phyloP scores from a whole-genome alignment of 2,113 vertebrate genomes.

The Atrichornis clamosus region DNA sequence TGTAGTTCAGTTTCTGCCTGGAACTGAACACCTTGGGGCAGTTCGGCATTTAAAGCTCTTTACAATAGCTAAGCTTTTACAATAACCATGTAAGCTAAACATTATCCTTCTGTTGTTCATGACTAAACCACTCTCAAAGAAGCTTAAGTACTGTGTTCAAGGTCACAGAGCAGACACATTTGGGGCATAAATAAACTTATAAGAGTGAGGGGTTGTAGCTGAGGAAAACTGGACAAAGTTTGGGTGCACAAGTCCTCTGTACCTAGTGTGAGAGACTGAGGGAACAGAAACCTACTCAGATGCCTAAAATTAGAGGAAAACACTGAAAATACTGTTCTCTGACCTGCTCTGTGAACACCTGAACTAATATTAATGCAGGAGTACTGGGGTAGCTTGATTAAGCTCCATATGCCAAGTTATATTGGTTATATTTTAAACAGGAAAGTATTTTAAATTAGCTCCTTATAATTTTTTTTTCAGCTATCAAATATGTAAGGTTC shows the following conservation, averaged over 20 bases:
- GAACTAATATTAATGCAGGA: neutral
- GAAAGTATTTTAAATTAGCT: neutral
- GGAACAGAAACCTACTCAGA: neutral
- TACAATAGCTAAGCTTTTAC: neutral
- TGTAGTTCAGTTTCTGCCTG: neutral
- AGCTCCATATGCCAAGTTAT: neutral
- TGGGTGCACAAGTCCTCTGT: neutral
- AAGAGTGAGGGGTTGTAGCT: neutral
- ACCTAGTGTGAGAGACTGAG: neutral
- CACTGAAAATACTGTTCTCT: neutral
- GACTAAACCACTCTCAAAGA: neutral
- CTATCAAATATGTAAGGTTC: neutral
- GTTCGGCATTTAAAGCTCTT: neutral
- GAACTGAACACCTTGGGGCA: neutral
- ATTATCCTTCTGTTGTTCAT: neutral
- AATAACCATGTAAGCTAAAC: neutral
- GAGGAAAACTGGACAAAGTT: neutral
- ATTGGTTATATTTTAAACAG: neutral
- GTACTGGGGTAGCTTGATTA: neutral
- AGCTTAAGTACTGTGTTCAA: neutral
- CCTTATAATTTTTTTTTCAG: neutral
- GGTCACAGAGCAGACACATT: neutral
- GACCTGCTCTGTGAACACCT: neutral
- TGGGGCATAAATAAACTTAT: neutral
- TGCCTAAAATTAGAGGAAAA: neutral